Percentiles rank a stretch among this genome's conserved stretches.
These are phyloP conservation scores for Sminthurides bifidus DNA, from an alignment of 1,140 invertebrate species.

Conservation along the genomic window DNA sequence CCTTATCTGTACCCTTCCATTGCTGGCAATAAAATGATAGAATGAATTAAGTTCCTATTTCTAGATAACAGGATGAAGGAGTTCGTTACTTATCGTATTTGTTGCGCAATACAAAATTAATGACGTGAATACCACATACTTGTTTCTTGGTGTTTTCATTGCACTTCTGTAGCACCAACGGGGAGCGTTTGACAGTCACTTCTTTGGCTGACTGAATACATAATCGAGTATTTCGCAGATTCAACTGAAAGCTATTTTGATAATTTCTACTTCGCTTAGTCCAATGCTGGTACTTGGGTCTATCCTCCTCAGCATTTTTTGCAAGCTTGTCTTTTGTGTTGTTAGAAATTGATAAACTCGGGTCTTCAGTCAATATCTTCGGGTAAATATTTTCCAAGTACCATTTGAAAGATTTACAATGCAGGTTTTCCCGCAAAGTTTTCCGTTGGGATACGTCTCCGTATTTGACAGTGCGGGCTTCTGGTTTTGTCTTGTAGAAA, in stretches of 20 bases:
- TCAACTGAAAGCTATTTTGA: conserved; percentile 44
- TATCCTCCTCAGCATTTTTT: conserved; percentile 55
- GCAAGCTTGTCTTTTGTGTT: conserved; percentile 36
- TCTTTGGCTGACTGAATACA: conserved; percentile 70
- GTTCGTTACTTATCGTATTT: too few relatives aligned
- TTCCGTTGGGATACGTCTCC: conserved; percentile 68
- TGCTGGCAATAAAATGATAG: conserved; percentile 42
- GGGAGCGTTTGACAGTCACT: conserved; percentile 61
- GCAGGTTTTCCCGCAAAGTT: conserved; percentile 52
- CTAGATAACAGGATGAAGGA: conserved; percentile 15
- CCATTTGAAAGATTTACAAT: conserved; percentile 85
- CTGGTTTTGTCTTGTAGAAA: conserved; percentile 22
- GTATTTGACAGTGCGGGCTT: conserved; percentile 46
- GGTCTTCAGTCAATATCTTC: conserved; percentile 55
- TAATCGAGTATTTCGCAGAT: conserved; percentile 52
- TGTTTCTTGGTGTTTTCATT: conserved; percentile 50
- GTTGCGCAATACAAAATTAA: neutral
- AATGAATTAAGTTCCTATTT: conserved; percentile 2
- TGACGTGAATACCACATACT: too few relatives aligned
- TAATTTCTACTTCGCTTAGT: conserved; percentile 36
- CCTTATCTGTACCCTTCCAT: conserved; percentile 75
- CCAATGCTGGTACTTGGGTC: conserved; percentile 43
- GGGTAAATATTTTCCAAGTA: conserved; percentile 87
- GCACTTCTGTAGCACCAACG: conserved; percentile 58
- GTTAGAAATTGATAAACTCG: conserved; percentile 36